A percentile compares a stretch with the other conserved stretches of the same genome.
Conservation (phyloP, 2,113 vertebrate species). For the Brachypteracias leptosomus region DNA sequence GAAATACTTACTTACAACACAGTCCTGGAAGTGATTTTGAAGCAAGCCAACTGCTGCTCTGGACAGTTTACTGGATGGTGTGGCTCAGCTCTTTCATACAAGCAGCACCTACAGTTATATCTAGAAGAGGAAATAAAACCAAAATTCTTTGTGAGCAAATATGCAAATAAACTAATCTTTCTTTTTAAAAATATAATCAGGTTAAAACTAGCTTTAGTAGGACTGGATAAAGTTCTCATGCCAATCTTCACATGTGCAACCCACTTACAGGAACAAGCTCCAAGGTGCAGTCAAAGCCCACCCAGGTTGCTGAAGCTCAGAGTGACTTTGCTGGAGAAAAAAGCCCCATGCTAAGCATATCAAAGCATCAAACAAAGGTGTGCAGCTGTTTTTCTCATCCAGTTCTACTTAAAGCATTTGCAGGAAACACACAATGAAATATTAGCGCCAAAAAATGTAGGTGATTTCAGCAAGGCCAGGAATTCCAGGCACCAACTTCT, state of each 20-base stretch:
- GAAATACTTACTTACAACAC: constrained; percentile 15
- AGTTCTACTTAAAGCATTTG: constrained; percentile 19
- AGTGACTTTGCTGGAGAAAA: background rate
- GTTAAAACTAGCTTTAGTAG: background rate
- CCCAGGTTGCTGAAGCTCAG: background rate
- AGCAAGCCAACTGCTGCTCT: background rate
- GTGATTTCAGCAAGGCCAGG: constrained; percentile 43
- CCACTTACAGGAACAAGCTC: background rate
- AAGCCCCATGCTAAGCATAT: background rate
- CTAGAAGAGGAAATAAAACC: constrained; percentile 45
- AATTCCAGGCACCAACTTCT: constrained; percentile 41
- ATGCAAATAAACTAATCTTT: background rate
- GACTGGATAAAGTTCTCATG: background rate
- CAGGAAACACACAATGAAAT: constrained; percentile 37
- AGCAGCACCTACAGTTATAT: constrained; percentile 47
- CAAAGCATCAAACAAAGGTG: background rate
- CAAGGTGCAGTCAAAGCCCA: background rate
- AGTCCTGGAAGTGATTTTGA: background rate
- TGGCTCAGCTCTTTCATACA: constrained; percentile 30
- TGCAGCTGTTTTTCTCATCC: constrained; percentile 19
- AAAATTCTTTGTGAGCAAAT: constrained; percentile 12
- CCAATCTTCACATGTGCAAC: background rate
- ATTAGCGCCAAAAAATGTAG: background rate
- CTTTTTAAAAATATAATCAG: background rate
- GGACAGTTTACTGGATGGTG: background rate